These are phyloP conservation scores for Clepsis dumicolana DNA, from an alignment of 2,888 invertebrate genomes.

Conservation along the genomic window DNA sequence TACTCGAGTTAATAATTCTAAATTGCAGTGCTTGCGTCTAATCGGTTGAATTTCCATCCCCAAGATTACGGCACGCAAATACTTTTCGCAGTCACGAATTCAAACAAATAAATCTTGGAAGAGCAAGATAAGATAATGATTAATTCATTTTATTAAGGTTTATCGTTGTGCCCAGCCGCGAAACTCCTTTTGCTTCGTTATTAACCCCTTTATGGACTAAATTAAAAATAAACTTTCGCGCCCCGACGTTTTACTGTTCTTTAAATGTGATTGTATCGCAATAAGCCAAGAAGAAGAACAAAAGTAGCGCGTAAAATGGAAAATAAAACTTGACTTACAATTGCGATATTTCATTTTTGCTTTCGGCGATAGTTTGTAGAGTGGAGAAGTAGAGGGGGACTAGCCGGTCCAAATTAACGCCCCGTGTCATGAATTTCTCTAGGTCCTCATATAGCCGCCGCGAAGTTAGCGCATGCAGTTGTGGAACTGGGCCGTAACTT, in stretches of 20 bases:
- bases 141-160: conserved; percentile 41
- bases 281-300: conserved; percentile 20
- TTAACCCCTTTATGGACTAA: conserved; percentile 40
- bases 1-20: conserved; percentile 3
- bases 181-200: conserved; percentile 35
- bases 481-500: conserved; percentile 76
- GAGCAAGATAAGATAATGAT: conserved; percentile 39
- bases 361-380: neutral
- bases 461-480: conserved; percentile 75
- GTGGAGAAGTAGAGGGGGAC: neutral
- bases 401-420: conserved; percentile 61
- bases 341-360: neutral
- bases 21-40: conserved; percentile 6
- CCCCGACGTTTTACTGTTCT: conserved; percentile 28
- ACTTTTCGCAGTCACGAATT: conserved; percentile 38
- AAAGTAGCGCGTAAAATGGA: conserved; percentile 3
- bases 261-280: conserved; percentile 21
- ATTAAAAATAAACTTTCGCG: conserved; percentile 40
- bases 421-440: conserved; percentile 71
- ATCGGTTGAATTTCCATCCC: neutral
- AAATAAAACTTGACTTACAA: conserved; percentile 7
- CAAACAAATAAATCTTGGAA: conserved; percentile 41
- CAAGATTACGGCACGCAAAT: conserved; percentile 16
- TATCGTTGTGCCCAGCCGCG: conserved; percentile 29
- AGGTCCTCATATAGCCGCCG: conserved; percentile 64